Conservation (phyloP, 2,797 vertebrate species). For the Rhinogobio ventralis region DNA sequence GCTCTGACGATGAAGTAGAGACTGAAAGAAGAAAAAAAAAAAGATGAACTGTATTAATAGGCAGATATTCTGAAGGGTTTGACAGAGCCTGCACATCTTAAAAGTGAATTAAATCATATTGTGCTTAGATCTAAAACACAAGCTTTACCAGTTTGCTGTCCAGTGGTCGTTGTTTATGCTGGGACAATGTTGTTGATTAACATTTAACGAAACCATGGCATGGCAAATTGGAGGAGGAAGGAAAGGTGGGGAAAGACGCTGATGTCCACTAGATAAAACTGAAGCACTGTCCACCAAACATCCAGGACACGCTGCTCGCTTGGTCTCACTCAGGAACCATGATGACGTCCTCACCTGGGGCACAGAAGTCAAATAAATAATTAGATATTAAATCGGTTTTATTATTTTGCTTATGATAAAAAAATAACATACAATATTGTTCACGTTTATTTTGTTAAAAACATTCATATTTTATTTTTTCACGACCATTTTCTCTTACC, state of each 20-base stretch:
- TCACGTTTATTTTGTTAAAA: background rate
- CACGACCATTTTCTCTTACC: background rate
- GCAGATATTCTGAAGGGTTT: background rate
- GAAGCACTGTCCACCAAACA: conserved; percentile 50
- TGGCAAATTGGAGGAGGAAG: conserved; percentile 65
- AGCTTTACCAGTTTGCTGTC: conserved; percentile 86
- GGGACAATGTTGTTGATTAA: conserved; percentile 85
- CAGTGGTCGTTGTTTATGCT: conserved; percentile 83
- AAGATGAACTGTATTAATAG: background rate
- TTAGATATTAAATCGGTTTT: background rate
- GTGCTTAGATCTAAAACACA: background rate
- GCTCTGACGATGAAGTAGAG: conserved; percentile 85
- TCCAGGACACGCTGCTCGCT: conserved; percentile 1
- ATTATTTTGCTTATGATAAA: background rate
- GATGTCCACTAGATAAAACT: conserved; percentile 29
- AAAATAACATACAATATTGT: background rate
- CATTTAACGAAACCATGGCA: conserved; percentile 86
- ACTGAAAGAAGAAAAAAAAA: conserved; percentile 71
- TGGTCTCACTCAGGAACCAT: conserved; percentile 33
- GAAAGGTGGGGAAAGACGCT: conserved; percentile 48
- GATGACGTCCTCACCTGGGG: conserved; percentile 48
- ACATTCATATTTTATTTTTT: background rate
- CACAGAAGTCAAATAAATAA: conserved; percentile 6
- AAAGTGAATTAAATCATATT: background rate
- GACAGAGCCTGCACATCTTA: conserved; percentile 7